Evolutionary conservation across 2,888 invertebrate genomes (phyloP), one percentile per base, ranked within the genome.

Genomic region (Eristalinus sepulchralis): DNA sequence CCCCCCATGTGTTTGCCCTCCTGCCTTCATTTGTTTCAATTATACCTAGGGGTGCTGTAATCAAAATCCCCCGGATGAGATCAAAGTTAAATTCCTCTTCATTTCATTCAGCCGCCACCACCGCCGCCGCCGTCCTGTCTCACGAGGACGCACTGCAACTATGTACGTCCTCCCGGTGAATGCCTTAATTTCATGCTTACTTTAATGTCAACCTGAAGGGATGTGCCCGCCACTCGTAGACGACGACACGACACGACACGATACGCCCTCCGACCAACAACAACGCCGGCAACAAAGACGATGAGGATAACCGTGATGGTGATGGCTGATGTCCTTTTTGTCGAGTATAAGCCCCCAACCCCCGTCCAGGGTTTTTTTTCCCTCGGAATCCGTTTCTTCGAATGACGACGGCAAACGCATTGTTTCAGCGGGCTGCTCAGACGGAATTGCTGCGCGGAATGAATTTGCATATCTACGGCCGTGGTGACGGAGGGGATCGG

Each of bases 1-100:
- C 22, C 62, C 9, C 24, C 11, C 36, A 34, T 31, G 62, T 79
- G 73, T 83, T 83, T 80, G 68, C 31, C 36, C 71, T 66, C 36
- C 13, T 63, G 60, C 72, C 82, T 85, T 78, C 85, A 85, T 85
- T 85, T 85, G 85, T 85, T 85, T 85, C 85, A 85, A 85, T 85
- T 85, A 85, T 82, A 85, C 85, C 85, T 85, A 85, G 77, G 85
- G 81, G 85, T 85, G 85, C 85, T 73, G 82, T 85, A 82, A 85
- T 85, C 85, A 85, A 68, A 84, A 70, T 84, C 82, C 85, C 85
- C 77, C 67, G 77, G 77, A 82, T 85, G 66, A 85, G 85, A 85
- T 85, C 85, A 85, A 85, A 85, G 85, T 82, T 77, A 73, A 85
- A 82, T 85, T 82, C 85, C 77, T 73, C 63, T 59, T 73, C 71